Evolutionary conservation across 2,797 vertebrate genomes (phyloP).

Genomic region (Sternarchorhynchus goeldii): DNA sequence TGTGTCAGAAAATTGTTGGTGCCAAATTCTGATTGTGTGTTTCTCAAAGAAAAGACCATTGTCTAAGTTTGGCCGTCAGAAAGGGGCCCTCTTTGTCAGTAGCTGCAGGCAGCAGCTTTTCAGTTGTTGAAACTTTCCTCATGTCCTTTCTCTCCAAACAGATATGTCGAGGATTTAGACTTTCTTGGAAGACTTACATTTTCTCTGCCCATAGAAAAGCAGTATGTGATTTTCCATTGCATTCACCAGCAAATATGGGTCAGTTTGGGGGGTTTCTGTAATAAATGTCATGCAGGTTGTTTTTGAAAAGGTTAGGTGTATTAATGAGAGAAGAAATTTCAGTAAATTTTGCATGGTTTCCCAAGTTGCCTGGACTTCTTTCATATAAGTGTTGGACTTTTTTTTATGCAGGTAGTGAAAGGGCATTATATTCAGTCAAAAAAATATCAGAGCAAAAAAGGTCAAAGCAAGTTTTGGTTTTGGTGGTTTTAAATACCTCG

Average conservation of each 20-base stretch:
- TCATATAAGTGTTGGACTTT: constrained; percentile 30
- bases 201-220: constrained; percentile 23
- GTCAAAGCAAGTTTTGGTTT: constrained; percentile 41
- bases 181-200: constrained; percentile 23
- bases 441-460: constrained; percentile 24
- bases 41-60: constrained; percentile 4
- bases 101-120: constrained; percentile 7
- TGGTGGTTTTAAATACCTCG: constrained; percentile 16
- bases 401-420: constrained; percentile 53
- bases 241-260: constrained; percentile 23
- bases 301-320: constrained; percentile 55
- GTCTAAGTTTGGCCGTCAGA: not conserved
- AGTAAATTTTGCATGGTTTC: constrained; percentile 52
- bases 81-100: constrained; percentile 1
- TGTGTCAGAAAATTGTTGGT: not conserved
- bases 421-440: constrained; percentile 42
- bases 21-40: not conserved
- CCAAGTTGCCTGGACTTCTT: constrained; percentile 31
- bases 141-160: constrained; percentile 13
- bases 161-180: constrained; percentile 12
- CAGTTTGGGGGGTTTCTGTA: constrained; percentile 38
- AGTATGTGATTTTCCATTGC: constrained; percentile 17
- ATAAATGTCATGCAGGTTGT: constrained; percentile 47
- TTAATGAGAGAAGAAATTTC: constrained; percentile 50
- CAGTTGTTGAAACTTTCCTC: not conserved